phyloP scores from a whole-genome alignment of 2,797 vertebrate genomes.

The Lophotriccus pileatus region DNA sequence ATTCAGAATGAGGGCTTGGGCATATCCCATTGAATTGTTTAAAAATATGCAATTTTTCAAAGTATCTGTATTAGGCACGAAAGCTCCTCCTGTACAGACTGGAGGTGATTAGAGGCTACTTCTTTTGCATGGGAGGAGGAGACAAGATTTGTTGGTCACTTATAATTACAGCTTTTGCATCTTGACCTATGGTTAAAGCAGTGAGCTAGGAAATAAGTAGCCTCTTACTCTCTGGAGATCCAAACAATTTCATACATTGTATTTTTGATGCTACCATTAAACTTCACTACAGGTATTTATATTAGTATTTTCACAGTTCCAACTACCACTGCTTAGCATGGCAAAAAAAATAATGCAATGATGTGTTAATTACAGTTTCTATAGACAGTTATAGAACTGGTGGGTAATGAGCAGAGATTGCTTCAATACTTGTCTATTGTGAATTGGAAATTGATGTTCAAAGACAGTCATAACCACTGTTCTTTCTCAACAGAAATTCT shows the following conservation, averaged over 20 bases:
- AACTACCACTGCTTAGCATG: background rate
- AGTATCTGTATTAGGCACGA: background rate
- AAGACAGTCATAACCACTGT: background rate
- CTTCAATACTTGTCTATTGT: background rate
- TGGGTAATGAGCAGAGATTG: background rate
- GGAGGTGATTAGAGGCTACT: background rate
- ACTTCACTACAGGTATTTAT: background rate
- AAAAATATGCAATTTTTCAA: background rate
- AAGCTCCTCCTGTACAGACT: background rate
- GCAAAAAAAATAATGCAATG: background rate
- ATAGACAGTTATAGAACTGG: background rate
- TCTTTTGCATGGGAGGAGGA: background rate
- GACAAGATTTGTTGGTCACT: background rate
- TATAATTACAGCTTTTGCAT: background rate
- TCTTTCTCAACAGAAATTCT: background rate
- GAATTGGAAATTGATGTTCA: background rate
- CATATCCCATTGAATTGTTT: background rate
- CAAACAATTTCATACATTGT: background rate
- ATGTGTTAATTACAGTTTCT: background rate
- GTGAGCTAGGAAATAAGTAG: background rate
- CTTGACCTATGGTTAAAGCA: background rate
- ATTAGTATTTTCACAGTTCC: background rate
- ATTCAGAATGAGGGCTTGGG: background rate
- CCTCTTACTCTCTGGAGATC: background rate
- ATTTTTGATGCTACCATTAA: background rate